Evolutionary conservation across 1,140 invertebrate species (phyloP), one percentile per base, ranked within the genome.

Genomic region (Trachymyrmex septentrionalis): DNA sequence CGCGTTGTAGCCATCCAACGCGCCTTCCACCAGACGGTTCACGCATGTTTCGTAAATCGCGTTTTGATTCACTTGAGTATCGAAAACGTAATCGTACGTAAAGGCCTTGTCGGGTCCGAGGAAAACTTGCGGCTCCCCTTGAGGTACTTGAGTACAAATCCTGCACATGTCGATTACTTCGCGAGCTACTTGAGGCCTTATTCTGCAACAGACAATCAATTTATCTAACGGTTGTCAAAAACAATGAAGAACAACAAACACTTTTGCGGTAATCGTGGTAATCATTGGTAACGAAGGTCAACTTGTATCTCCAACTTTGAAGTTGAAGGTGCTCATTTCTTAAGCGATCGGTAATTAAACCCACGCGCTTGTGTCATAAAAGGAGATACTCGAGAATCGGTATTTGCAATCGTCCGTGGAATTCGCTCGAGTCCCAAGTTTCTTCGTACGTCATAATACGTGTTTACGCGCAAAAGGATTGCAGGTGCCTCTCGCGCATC

Each of bases 71-170:
- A 96, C 96, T 75, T 95, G 96, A 6, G 96, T 97, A 93, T 99
- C 98, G 93, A 99, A 99, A 5, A 99, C 99, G 96, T 98, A 97
- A 95, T 99, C 99, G 95, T 99, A 99, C 7, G 99, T 99, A 96
- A 99, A 99, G 53, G 98, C 97, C 93, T 99, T 98, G 94, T 99
- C 99, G 21, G 97, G 97, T 66, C 99, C 99, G 9, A 99, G 96
- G 85, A 98, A 97, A 1, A 99, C 97, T 94, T 99, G 98, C 0
- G 99, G 98, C 89, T 99, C 98, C 1, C 97, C 97, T 2, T 97
- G 96, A 14, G 98, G 97, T 7, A 99, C 98, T 67, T 96, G 96
- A 0, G 99, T 99, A 94, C 99, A 99, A 64, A 99, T 96, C 80
- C 98, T 97, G 95, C 98, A 99, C 97, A 98, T 98, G 92, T 99